Evolutionary conservation across 2,888 invertebrate genomes (phyloP), one percentile per base, ranked within the genome.

Genomic region (Drosophila diplacantha): DNA sequence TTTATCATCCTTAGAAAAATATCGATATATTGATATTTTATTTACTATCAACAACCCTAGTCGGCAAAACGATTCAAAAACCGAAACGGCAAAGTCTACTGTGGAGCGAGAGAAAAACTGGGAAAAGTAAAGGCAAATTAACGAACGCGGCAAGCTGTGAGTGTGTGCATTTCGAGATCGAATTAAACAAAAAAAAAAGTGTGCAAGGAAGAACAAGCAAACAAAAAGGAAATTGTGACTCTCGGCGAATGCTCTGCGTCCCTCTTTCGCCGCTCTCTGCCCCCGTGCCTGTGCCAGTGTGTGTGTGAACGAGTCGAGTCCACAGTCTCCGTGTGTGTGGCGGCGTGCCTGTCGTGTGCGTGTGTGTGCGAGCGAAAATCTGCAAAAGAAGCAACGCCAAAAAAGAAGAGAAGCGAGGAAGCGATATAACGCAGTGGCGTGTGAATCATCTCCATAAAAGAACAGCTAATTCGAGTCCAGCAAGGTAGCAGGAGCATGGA

Each of bases 361-460:
- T 26, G 22, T 34, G 64, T 57, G 47, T 71, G 71, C 69, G 74
- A 67, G 66, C 61, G 68, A 67, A 66, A 64, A 65, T 66, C 58
- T 53, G 67, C 74, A 72, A 69, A 69, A 76, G 68, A 76, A 71
- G 70, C 78, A 78, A 58, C 74, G 70, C 60, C 49, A 74, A 75
- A 75, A 9, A 80, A 72, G 73, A 29, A 29, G 44, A 18, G 43
- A 75, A 63, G 74, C 74, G 71, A 72, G 62, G 51, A 66, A 56
- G 26, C 38, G 44, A 63, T 52, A 77, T 51, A 69, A 54, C 59
- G 59, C 51, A 77, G 71, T 67, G 64, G 74, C 64, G 74, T 77
- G 80, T 82, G 81, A 81, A 80, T 75, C 75, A 80, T 44, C 29
- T 44, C 75, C 59, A 78, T 51, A 62, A 61, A 39, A 61, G 66